phyloP scores from a whole-genome alignment of 1,140 invertebrate species.

The Brachionus paranguensis region DNA sequence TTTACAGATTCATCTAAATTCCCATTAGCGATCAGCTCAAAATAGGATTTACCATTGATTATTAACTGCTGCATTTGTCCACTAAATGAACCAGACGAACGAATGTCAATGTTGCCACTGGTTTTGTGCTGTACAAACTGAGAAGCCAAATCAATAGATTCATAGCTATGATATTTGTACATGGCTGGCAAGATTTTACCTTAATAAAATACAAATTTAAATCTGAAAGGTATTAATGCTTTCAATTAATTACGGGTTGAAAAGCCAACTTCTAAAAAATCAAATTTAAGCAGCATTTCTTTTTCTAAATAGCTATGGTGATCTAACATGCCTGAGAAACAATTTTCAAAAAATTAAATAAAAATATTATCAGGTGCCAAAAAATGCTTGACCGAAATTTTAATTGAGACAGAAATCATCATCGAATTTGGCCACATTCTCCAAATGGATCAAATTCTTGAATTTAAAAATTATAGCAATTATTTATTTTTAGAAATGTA shows the following conservation, averaged over 20 bases:
- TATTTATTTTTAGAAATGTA: too few relatives aligned
- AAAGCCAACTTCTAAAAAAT: slow-evolving; percentile 12
- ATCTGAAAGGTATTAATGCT: not conserved
- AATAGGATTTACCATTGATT: slow-evolving; percentile 32
- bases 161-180: not conserved
- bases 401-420: too few relatives aligned
- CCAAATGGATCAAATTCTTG: too few relatives aligned
- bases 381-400: too few relatives aligned
- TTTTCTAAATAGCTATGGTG: not conserved
- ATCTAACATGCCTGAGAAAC: not conserved
- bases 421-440: too few relatives aligned
- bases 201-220: not conserved
- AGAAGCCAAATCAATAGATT: not conserved
- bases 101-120: not conserved
- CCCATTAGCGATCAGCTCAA: slow-evolving; percentile 22
- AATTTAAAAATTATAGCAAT: too few relatives aligned
- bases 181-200: not conserved
- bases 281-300: not conserved
- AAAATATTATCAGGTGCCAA: not conserved
- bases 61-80: slow-evolving; percentile 37
- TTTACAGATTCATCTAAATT: not conserved
- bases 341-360: not conserved
- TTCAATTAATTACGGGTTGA: not conserved
- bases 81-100: not conserved
- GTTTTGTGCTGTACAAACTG: not conserved